Evolutionary conservation across 2,888 invertebrate genomes (phyloP).

Genomic region (Drosophila kambysellisi): DNA sequence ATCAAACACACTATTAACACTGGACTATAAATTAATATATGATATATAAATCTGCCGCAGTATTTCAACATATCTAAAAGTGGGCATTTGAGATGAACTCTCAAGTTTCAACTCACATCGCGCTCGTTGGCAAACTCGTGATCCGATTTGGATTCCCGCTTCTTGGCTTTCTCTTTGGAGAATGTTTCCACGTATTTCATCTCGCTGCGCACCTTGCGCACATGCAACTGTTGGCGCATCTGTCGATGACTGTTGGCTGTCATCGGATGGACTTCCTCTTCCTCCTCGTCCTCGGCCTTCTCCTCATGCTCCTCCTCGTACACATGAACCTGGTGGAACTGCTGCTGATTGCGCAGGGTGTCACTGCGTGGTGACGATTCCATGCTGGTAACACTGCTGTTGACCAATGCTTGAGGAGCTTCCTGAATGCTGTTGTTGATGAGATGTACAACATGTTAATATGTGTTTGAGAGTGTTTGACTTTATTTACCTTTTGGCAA

Average conservation of each 20-base stretch:
- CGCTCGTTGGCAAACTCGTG: conserved; percentile 80
- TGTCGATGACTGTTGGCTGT: conserved; percentile 25
- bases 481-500: conserved; percentile 75
- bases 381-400: conserved; percentile 57
- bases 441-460: background rate
- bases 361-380: conserved; percentile 64
- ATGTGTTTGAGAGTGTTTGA: background rate
- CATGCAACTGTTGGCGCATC: conserved; percentile 66
- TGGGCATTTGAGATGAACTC: too few species aligned
- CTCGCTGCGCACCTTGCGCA: conserved; percentile 84
- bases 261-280: conserved; percentile 1
- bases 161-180: conserved; percentile 64
- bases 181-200: conserved; percentile 78
- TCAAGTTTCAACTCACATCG: conserved; percentile 68
- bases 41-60: background rate
- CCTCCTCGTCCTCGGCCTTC: conserved; percentile 14
- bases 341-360: conserved; percentile 59
- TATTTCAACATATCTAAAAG: background rate
- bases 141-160: conserved; percentile 83
- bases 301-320: background rate
- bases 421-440: conserved; percentile 20
- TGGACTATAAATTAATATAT: background rate
- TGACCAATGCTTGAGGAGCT: conserved; percentile 67
- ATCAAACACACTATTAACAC: background rate
- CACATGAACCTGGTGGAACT: conserved; percentile 1